Evolutionary conservation across 2,113 vertebrate genomes (phyloP), one percentile per base, ranked within the genome.

Genomic region (Pavo muticus): DNA sequence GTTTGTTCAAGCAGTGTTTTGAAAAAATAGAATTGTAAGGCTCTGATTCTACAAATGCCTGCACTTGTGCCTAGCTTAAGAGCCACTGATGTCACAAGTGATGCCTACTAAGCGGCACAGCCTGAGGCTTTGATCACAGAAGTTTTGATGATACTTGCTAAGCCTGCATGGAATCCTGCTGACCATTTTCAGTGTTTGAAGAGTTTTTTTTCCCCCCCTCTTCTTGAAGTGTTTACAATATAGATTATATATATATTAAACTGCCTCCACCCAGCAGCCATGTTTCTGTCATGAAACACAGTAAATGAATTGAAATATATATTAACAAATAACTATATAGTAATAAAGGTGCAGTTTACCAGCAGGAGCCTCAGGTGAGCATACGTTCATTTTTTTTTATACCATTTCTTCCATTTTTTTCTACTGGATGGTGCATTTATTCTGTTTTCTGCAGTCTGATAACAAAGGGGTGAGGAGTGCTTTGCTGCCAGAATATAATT

Each of bases 81-180:
- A 63, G 32, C 21, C 18, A 64, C 35, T 54, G 50, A 30, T 18
- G 10, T 42, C 3, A 3, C 29, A 4, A 13, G 8, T 85, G 35
- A 21, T 72, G 19, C 19, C 54, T 72, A 35, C 29, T 21, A 48
- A 84, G 91, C 77, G 3, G 14, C 20, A 11, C 2, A 40, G 32
- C 52, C 23, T 74, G 42, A 54, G 37, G 50, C 17, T 96, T 87
- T 81, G 65, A 56, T 88, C 21, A 48, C 65, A 57, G 20, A 85
- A 67, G 50, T 74, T 16, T 59, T 61, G 3, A 4, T 50, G 15
- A 67, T 14, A 10, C n/a, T 45, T 77, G 37, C 64, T 84, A 59
- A 72, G 50, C 21, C 25, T 30, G 23, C 37, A 63, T 25, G 54
- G 48, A 84, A 37, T 74, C 63, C 35, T 76, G 14, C 24, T 56